phyloP scores from a whole-genome alignment of 2,113 vertebrate genomes.

The Cyprinus carpio region DNA sequence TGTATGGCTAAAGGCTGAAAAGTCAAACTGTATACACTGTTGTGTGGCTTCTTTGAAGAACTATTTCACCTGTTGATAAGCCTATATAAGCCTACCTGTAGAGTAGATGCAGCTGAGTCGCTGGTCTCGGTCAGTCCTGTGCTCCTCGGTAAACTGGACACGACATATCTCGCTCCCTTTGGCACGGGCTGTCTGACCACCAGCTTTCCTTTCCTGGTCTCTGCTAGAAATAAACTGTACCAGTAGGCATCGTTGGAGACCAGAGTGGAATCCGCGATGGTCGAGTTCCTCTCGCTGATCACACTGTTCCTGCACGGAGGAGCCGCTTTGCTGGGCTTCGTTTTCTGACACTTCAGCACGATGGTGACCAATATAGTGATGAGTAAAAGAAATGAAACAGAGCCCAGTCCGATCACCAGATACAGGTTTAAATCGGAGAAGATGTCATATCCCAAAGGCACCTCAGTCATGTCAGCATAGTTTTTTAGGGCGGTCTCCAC shows the following conservation, averaged over 20 bases:
- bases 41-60: not conserved
- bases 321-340: slow-evolving; percentile 48
- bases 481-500: slow-evolving; percentile 79
- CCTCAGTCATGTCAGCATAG: slow-evolving; percentile 64
- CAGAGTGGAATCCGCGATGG: slow-evolving; percentile 60
- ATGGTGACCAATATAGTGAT: slow-evolving; percentile 73
- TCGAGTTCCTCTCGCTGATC: slow-evolving; percentile 61
- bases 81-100: slow-evolving; percentile 37
- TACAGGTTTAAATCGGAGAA: slow-evolving; percentile 63
- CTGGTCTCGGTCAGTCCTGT: slow-evolving; percentile 60
- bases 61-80: not conserved
- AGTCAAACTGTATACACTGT: not conserved
- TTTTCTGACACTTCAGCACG: slow-evolving; percentile 62
- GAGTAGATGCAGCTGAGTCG: slow-evolving; percentile 57
- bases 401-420: slow-evolving; percentile 72
- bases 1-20: not conserved
- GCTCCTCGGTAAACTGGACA: slow-evolving; percentile 63
- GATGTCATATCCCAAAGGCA: slow-evolving; percentile 64
- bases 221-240: slow-evolving; percentile 63
- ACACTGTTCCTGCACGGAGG: slow-evolving; percentile 59
- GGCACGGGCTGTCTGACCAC: slow-evolving; percentile 61
- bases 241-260: slow-evolving; percentile 66
- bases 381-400: slow-evolving; percentile 76
- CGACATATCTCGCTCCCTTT: slow-evolving; percentile 58
- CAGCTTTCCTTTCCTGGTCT: slow-evolving; percentile 62